Evolutionary conservation across 1,140 invertebrate genomes (phyloP), one percentile per base, ranked within the genome.

Genomic region (Drosophila bifasciata): DNA sequence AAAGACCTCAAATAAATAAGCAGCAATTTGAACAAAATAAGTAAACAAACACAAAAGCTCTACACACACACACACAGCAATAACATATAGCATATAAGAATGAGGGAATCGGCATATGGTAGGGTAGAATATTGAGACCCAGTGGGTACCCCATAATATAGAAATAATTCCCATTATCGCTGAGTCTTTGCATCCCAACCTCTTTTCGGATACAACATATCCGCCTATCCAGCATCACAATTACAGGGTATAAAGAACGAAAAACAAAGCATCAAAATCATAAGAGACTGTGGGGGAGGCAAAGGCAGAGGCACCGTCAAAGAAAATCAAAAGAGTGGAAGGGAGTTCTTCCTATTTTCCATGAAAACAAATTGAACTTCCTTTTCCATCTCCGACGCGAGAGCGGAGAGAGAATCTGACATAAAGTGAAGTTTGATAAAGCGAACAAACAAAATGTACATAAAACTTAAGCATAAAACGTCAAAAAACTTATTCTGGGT

Each of bases 1-100:
- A 85, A 85, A 85, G 81, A 85, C 81, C 81, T 88, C 73, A 85
- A 86, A 88, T 67, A 86, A 85, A 81, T 77, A 86, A 81, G 77
- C 68, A 70, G 62, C 63, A 78, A 84, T 85, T 85, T 86, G 44
- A 76, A 66, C 66, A 23, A 76, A 73, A 73, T 50, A 73, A 73
- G 51, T 63, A 49, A 67, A 28, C 9, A 49, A 49, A 39, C n/a
- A 67, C 53, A 60, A 63, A 78, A 59, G 25, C 49, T 36, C 4
- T 36, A 56, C 25, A 63, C 56, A 50, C 25, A 58, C 17, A 56
- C 25, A 63, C 56, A 50, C 25, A 58, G 50, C 48, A 76, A 56
- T 45, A 74, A 59, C 36, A 41, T 36, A 51, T n/a, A n/a, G n/a
- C 48, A 56, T 36, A 1, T 13, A 13, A 36, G 32, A 36, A 36